Evolutionary conservation across 2,797 vertebrate genomes (phyloP).

Genomic region (Cirrhinus molitorella): DNA sequence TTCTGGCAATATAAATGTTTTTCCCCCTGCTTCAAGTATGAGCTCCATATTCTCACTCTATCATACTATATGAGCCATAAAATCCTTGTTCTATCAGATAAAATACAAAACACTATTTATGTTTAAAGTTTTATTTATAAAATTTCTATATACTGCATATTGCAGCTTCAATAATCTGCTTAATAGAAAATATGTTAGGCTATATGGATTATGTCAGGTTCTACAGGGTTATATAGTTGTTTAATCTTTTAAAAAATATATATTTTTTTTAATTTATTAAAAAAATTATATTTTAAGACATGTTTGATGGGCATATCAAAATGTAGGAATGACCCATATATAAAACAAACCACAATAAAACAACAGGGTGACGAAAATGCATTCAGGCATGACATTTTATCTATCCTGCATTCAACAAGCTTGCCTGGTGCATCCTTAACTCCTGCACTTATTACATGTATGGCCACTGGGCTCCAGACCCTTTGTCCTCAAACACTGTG

Average conservation of each 20-base stretch:
- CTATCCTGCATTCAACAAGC: slow-evolving; percentile 1
- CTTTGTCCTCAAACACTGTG: slow-evolving; percentile 47
- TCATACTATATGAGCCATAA: no score
- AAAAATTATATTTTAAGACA: no score
- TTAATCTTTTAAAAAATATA: no score
- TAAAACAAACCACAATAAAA: not conserved
- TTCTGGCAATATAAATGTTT: no score
- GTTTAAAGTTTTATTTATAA: no score
- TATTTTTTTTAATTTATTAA: no score
- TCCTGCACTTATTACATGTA: not conserved
- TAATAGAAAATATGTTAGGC: not conserved
- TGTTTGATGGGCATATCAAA: not conserved
- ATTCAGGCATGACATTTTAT: slow-evolving; percentile 10
- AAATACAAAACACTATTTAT: not conserved
- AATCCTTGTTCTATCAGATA: no score
- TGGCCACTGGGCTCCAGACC: slow-evolving; percentile 17
- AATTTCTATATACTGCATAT: no score
- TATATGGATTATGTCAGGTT: not conserved
- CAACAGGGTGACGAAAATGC: not conserved
- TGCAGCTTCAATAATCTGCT: no score
- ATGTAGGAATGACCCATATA: not conserved
- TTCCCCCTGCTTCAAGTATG: no score
- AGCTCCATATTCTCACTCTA: no score
- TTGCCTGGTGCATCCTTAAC: not conserved
- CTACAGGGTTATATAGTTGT: not conserved